Evolutionary conservation across 2,888 invertebrate species (phyloP).

Genomic region (Plagiodera versicolora): DNA sequence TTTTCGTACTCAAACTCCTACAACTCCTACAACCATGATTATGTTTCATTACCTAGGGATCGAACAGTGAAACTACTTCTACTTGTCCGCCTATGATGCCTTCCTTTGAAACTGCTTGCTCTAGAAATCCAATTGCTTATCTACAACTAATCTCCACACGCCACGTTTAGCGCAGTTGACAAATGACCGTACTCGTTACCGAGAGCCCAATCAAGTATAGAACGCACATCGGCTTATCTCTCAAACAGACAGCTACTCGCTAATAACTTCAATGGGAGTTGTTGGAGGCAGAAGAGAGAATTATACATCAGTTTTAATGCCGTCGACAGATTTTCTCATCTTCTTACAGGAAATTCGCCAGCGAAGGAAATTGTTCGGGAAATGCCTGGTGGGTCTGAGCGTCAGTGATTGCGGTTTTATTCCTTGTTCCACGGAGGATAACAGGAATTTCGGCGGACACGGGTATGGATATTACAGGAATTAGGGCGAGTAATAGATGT

Average conservation of each 20-base stretch:
- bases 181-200: neutral
- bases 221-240: constrained; percentile 28
- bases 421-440: neutral
- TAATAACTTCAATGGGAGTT: constrained; percentile 25
- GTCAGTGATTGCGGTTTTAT: neutral
- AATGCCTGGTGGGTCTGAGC: constrained; percentile 2
- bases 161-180: neutral
- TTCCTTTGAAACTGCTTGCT: too few relatives aligned
- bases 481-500: neutral
- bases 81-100: too few relatives aligned
- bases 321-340: constrained; percentile 28
- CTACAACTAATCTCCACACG: too few relatives aligned
- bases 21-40: too few relatives aligned
- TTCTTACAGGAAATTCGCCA: constrained; percentile 27
- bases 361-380: constrained; percentile 10
- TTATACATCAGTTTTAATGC: constrained; percentile 27
- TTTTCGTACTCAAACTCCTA: too few relatives aligned
- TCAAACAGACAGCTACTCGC: constrained; percentile 23
- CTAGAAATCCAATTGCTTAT: too few relatives aligned
- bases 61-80: too few relatives aligned
- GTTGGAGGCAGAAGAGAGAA: constrained; percentile 8
- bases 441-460: neutral
- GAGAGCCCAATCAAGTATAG: constrained; percentile 23
- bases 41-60: too few relatives aligned
- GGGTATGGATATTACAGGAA: neutral